phyloP scores from a whole-genome alignment of 2,797 vertebrate genomes.

The Galaxias olidus region DNA sequence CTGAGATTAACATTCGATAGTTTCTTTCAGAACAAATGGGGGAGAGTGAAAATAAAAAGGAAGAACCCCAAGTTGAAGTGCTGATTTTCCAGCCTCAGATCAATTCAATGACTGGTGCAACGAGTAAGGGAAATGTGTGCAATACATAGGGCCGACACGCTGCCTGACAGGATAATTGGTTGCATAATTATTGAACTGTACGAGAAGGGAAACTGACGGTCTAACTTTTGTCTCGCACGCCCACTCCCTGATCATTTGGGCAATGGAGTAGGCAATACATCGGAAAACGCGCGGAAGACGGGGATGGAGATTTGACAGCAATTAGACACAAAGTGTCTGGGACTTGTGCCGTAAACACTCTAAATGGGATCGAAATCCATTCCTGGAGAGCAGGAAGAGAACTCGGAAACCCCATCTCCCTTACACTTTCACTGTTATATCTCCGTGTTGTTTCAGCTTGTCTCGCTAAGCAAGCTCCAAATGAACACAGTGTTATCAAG shows the following conservation, averaged over 20 bases:
- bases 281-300: neutral
- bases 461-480: no score
- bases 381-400: neutral
- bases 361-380: constrained; percentile 3
- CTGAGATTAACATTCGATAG: constrained; percentile 37
- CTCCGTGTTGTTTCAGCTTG: no score
- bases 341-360: constrained; percentile 6
- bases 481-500: no score
- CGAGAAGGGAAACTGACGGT: neutral
- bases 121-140: constrained; percentile 13
- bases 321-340: neutral
- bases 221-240: constrained; percentile 11
- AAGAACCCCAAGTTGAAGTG: constrained; percentile 11
- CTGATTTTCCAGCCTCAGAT: constrained; percentile 22
- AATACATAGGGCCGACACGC: neutral
- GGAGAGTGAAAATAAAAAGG: neutral
- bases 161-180: constrained; percentile 26
- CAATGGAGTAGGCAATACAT: neutral
- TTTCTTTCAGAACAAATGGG: constrained; percentile 12
- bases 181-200: constrained; percentile 25
- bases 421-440: no score
- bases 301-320: neutral
- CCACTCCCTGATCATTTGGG: constrained; percentile 12
- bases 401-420: no score
- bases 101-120: constrained; percentile 18